Conservation (phyloP, 2,888 invertebrate genomes). For the Physocephala rufipes region DNA sequence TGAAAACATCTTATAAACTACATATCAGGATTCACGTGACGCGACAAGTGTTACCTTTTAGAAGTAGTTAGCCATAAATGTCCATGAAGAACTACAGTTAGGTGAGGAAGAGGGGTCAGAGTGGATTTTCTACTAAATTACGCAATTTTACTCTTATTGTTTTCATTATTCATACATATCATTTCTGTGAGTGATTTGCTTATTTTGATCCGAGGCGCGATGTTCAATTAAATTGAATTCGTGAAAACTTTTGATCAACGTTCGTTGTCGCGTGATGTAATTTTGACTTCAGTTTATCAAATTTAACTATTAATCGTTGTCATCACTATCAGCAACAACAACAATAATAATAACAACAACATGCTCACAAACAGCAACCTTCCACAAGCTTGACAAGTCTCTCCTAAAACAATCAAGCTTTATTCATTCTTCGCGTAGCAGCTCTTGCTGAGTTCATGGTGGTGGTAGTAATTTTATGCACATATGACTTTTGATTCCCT, state of each 20-base stretch:
- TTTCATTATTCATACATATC: neutral
- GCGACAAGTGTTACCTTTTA: too few relatives aligned
- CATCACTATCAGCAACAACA: slow-evolving; percentile 32
- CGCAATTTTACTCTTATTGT: too few relatives aligned
- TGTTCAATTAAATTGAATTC: neutral
- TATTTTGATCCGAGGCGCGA: too few relatives aligned
- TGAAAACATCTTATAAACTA: too few relatives aligned
- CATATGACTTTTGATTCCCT: neutral
- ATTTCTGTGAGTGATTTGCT: neutral
- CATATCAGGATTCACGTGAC: too few relatives aligned
- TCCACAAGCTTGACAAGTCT: neutral
- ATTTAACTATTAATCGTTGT: slow-evolving; percentile 12
- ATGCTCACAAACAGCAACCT: neutral
- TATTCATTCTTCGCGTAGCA: neutral
- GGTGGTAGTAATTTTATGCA: neutral
- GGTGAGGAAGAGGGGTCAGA: too few relatives aligned
- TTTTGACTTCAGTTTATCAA: slow-evolving; percentile 6
- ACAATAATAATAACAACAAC: slow-evolving; percentile 8
- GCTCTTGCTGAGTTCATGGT: neutral
- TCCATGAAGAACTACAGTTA: too few relatives aligned
- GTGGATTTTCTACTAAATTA: too few relatives aligned
- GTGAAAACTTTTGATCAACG: too few relatives aligned
- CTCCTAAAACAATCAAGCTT: neutral
- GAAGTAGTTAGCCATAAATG: too few relatives aligned
- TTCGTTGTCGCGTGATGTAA: neutral